Base-by-base conservation (phyloP, 2,888 invertebrate species). In the Cryptocheilus praepositus region DNA sequence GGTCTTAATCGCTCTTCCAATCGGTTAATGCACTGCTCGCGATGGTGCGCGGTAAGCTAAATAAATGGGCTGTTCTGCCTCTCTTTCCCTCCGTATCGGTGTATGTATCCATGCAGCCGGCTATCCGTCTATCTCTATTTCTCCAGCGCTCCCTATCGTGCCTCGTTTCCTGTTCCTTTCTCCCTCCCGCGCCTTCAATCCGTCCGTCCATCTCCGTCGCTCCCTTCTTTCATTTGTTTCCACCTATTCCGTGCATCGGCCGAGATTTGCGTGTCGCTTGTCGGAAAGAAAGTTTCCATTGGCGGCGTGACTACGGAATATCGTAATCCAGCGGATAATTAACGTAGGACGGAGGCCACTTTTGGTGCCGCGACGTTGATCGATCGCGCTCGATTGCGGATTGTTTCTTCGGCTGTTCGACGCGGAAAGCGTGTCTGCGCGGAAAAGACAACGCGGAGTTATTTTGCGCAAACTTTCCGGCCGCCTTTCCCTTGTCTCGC, bases 1-100 rank as follows among this genome's bases (percentile, higher is more conserved):
- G 68, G 71, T 75, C 70, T 77, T 78, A 78, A 78, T 78, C 77
- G 77, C 63, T 77, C 77, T 75, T 75, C 77, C 77, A 77, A 77
- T 77, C 77, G 77, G 77, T 77, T 77, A 77, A 77, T 77, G 77
- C 77, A 73, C 67, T 74, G 75, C 64, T 75, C 75, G 76, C 46
- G 71, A 73, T 63, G 67, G 67, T 61, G 74, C 66, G 73, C 66
- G 73, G 70, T 71, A 73, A 73, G 71, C 73, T 78, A 77, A 77
- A 78, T 77, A 77, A 78, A 78, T 77, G 77, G 73, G 61, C 58
- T 52, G 36, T 59, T 43, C 60, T 46, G 56, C 61, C 60, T 55
- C 56, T 65, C 56, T 49, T n/a, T 49, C 18, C 13, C 18, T 49
- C 16, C 16, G 16, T 13, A 11, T 36, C 36, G 11, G 36, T 36